Percentiles rank a stretch among this genome's conserved stretches.
phyloP scores from a whole-genome alignment of 2,113 vertebrate genomes.

The Nibea coibor region DNA sequence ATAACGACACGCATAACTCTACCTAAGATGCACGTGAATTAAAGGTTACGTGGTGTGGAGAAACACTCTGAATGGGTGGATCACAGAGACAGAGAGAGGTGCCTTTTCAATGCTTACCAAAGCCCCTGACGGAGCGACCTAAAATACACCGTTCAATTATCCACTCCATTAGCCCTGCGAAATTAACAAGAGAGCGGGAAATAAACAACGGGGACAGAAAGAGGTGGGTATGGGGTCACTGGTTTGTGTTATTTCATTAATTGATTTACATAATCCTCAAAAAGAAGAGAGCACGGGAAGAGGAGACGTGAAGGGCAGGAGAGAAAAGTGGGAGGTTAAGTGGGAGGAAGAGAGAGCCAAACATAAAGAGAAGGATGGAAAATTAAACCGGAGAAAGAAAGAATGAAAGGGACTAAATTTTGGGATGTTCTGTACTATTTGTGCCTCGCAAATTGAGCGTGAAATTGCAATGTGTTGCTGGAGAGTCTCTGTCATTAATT shows the following conservation, averaged over 20 bases:
- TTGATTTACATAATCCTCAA: constrained; percentile 74
- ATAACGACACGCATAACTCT: neutral
- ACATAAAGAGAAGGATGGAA: constrained; percentile 24
- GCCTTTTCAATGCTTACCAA: constrained; percentile 37
- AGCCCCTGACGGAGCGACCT: constrained; percentile 49
- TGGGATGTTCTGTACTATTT: constrained; percentile 71
- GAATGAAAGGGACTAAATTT: constrained; percentile 33
- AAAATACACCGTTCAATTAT: constrained; percentile 71
- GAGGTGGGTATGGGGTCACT: constrained; percentile 41
- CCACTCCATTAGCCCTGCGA: constrained; percentile 62
- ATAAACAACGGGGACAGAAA: constrained; percentile 43
- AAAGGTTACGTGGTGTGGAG: constrained; percentile 8
- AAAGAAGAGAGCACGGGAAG: constrained; percentile 23
- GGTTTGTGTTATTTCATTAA: constrained; percentile 69
- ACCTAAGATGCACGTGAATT: neutral
- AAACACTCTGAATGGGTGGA: constrained; percentile 2
- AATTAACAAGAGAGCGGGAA: constrained; percentile 48
- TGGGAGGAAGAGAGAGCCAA: neutral
- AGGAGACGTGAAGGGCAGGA: neutral
- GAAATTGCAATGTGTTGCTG: constrained; percentile 81
- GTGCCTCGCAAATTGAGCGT: constrained; percentile 80
- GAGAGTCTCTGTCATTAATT: constrained; percentile 74
- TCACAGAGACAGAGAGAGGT: constrained; percentile 5
- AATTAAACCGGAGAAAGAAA: constrained; percentile 1
- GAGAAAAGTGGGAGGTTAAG: constrained; percentile 6